Evolutionary conservation across 2,888 invertebrate species (phyloP).

Genomic region (Dysmachus trigonus): DNA sequence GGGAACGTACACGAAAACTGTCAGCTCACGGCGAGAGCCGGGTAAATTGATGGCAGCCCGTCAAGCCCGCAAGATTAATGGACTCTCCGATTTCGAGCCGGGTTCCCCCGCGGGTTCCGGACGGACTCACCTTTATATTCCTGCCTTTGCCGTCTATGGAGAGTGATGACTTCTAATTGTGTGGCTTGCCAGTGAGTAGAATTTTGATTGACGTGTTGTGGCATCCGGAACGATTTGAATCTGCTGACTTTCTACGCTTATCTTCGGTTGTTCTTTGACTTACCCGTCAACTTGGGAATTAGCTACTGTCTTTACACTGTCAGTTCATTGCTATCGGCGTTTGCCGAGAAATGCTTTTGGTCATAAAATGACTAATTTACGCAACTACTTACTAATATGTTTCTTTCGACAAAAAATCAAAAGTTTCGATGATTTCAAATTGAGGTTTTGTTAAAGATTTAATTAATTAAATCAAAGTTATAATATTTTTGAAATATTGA

Average conservation of each 20-base stretch:
- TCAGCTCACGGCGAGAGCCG: constrained; percentile 27
- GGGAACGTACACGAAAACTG: constrained; percentile 33
- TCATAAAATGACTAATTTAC: neutral
- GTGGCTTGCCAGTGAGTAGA: constrained; percentile 34
- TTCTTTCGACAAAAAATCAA: neutral
- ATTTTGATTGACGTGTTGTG: constrained; percentile 61
- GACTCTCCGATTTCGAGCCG: constrained; percentile 32
- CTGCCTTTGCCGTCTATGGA: neutral
- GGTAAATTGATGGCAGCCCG: constrained; percentile 40
- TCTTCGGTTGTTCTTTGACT: constrained; percentile 11
- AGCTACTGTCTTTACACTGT: constrained; percentile 13
- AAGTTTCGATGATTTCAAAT: too few relatives aligned
- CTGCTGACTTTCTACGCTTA: constrained; percentile 17
- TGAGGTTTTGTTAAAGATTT: too few relatives aligned
- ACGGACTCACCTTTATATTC: neutral
- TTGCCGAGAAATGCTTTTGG: too few relatives aligned
- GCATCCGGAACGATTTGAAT: constrained; percentile 56
- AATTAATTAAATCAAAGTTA: too few relatives aligned
- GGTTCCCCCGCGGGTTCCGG: neutral
- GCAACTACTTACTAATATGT: neutral
- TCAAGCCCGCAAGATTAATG: constrained; percentile 38
- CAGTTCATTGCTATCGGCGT: neutral
- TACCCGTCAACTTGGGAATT: constrained; percentile 2
- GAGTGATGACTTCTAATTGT: constrained; percentile 42
- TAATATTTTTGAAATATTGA: too few relatives aligned